Evolutionary conservation across 2,797 vertebrate species (phyloP).

Genomic region (Schizopygopsis pylzovi): DNA sequence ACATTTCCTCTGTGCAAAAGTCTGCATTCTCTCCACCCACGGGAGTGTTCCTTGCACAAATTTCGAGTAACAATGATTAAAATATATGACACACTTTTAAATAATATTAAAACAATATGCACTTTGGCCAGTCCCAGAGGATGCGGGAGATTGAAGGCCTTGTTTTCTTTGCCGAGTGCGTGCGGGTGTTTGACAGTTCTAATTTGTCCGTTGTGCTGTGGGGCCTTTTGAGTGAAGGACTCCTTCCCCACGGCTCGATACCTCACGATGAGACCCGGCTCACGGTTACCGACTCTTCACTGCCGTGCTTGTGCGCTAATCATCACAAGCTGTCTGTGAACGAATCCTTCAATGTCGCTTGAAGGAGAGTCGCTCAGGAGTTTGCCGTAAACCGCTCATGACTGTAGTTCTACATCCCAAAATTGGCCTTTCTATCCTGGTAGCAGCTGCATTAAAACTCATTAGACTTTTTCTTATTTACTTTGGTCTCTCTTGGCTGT

Average conservation of each 20-base stretch:
- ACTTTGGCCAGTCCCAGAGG: slow-evolving; percentile 70
- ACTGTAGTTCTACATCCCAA: slow-evolving; percentile 78
- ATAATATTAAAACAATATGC: slow-evolving; percentile 79
- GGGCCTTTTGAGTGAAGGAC: slow-evolving; percentile 53
- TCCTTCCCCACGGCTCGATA: slow-evolving; percentile 48
- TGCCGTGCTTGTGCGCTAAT: slow-evolving; percentile 37
- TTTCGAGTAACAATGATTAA: slow-evolving; percentile 74
- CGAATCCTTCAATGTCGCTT: slow-evolving; percentile 79
- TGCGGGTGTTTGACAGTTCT: slow-evolving; percentile 69
- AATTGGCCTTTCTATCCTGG: slow-evolving; percentile 76
- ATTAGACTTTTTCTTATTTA: slow-evolving; percentile 82
- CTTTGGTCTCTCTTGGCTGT: slow-evolving; percentile 77
- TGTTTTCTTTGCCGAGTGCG: slow-evolving; percentile 65
- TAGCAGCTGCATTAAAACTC: slow-evolving; percentile 77
- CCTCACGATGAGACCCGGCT: slow-evolving; percentile 13
- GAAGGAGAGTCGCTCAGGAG: slow-evolving; percentile 80
- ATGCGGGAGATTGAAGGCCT: slow-evolving; percentile 62
- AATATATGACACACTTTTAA: slow-evolving; percentile 77
- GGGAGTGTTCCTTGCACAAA: slow-evolving; percentile 65
- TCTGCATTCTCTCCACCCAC: slow-evolving; percentile 59
- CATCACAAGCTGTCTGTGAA: slow-evolving; percentile 44
- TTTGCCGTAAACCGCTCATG: slow-evolving; percentile 77
- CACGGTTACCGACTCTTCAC: slow-evolving; percentile 31
- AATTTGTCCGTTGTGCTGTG: slow-evolving; percentile 76
- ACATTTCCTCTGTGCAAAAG: slow-evolving; percentile 65